Conservation (phyloP, 2,797 vertebrate species). For the Characodon lateralis region DNA sequence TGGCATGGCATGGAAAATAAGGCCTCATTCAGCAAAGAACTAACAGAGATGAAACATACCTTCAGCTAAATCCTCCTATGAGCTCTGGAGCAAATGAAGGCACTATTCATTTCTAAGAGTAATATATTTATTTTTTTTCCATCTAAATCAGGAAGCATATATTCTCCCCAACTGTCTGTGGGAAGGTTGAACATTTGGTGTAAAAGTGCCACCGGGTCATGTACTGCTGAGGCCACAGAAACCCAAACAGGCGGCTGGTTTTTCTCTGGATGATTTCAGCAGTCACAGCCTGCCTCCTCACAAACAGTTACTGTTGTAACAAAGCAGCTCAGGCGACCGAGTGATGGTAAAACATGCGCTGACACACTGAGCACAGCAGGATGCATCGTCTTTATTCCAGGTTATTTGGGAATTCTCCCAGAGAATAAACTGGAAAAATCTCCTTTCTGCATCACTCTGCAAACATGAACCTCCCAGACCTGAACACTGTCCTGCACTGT, state of each 20-base stretch:
- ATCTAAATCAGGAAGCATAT: no score
- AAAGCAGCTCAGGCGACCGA: neutral
- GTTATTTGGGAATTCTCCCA: neutral
- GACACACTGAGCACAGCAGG: neutral
- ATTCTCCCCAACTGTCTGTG: no score
- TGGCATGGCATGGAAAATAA: neutral
- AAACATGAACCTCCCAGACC: neutral
- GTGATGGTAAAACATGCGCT: neutral
- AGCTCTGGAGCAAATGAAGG: no score
- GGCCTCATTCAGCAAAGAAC: neutral
- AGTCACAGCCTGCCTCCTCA: neutral
- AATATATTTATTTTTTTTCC: no score
- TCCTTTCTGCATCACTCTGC: neutral
- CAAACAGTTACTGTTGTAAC: neutral
- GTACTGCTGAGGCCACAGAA: neutral
- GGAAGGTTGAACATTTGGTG: no score
- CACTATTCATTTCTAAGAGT: no score
- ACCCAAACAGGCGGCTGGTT: neutral
- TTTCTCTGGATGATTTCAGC: neutral
- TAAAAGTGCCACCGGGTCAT: no score
- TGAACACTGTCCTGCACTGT: conserved; percentile 2
- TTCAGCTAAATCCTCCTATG: neutral
- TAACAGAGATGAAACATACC: neutral
- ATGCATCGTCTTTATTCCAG: neutral
- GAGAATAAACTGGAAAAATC: conserved; percentile 3